Evolutionary conservation across 2,797 vertebrate species (phyloP).

Genomic region (Hemitrygon akajei): DNA sequence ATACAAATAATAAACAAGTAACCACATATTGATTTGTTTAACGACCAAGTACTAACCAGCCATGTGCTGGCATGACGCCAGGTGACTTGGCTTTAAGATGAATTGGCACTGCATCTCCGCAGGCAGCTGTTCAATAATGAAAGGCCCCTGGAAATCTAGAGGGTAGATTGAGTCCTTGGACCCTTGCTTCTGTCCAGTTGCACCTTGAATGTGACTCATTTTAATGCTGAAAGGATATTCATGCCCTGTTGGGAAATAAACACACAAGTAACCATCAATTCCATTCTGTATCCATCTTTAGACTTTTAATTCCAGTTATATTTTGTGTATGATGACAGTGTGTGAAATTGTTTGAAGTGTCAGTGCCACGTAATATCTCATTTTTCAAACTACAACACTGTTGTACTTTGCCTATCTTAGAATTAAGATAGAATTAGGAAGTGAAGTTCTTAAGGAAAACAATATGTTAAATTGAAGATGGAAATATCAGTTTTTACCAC

Average conservation of each 20-base stretch:
- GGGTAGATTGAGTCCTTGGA: constrained; percentile 58
- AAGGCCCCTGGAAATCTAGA: constrained; percentile 64
- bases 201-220: constrained; percentile 84
- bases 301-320: background rate
- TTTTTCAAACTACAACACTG: background rate
- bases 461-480: background rate
- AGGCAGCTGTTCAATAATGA: constrained; percentile 80
- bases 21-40: background rate
- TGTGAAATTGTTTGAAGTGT: constrained; percentile 2
- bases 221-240: constrained; percentile 92
- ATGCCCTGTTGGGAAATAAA: constrained; percentile 69
- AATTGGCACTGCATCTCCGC: constrained; percentile 87
- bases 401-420: background rate
- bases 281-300: background rate
- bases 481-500: background rate
- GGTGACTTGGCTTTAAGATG: constrained; percentile 79
- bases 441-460: background rate
- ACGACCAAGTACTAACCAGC: constrained; percentile 59
- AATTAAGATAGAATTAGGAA: constrained; percentile 13
- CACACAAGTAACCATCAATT: constrained; percentile 38
- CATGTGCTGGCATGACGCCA: constrained; percentile 57
- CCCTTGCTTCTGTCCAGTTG: constrained; percentile 52
- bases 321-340: background rate
- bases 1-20: constrained; percentile 10
- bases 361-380: background rate